Percentiles rank a stretch among this genome's conserved stretches.
phyloP scores from a whole-genome alignment of 1,140 invertebrate species.

The Drosophila subobscura region DNA sequence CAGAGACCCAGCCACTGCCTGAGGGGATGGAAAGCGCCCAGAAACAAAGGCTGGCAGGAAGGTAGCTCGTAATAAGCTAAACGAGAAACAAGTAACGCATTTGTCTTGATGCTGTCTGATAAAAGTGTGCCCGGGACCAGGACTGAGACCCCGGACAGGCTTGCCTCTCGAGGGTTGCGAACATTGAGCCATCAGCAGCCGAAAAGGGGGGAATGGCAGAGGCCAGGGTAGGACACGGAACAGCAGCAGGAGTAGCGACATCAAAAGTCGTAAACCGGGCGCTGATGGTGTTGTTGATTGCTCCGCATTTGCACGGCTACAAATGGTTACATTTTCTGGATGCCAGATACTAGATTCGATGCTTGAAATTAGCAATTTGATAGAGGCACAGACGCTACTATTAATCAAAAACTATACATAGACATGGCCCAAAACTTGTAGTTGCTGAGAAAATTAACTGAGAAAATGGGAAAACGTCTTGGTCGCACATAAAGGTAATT shows the following conservation, averaged over 20 bases:
- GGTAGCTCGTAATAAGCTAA: conserved; percentile 78
- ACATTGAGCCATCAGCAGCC: conserved; percentile 43
- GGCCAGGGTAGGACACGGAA: conserved; percentile 11
- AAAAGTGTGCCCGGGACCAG: conserved; percentile 48
- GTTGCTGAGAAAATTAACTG: conserved; percentile 2
- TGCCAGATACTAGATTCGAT: conserved; percentile 11
- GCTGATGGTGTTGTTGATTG: conserved; percentile 80
- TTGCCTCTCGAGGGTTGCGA: conserved; percentile 55
- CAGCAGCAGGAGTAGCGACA: conserved; percentile 41
- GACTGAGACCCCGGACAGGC: background rate
- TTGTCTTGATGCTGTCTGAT: conserved; percentile 82
- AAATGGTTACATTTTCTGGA: conserved; percentile 71
- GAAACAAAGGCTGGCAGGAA: conserved; percentile 58
- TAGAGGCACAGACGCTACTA: conserved; percentile 6
- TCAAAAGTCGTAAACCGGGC: conserved; percentile 74
- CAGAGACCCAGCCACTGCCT: conserved; percentile 9
- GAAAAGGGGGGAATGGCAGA: conserved; percentile 2
- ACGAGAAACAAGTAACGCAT: conserved; percentile 81
- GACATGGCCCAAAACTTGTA: too few relatives aligned
- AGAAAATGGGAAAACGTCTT: background rate
- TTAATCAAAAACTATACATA: conserved; percentile 49
- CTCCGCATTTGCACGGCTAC: conserved; percentile 60
- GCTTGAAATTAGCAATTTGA: conserved; percentile 46
- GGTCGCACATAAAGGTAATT: conserved; percentile 46
- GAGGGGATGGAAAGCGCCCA: conserved; percentile 26